A percentile compares a stretch with the other conserved stretches of the same genome.
Conservation (phyloP, 2,113 vertebrate species). For the Sciurus niger region DNA sequence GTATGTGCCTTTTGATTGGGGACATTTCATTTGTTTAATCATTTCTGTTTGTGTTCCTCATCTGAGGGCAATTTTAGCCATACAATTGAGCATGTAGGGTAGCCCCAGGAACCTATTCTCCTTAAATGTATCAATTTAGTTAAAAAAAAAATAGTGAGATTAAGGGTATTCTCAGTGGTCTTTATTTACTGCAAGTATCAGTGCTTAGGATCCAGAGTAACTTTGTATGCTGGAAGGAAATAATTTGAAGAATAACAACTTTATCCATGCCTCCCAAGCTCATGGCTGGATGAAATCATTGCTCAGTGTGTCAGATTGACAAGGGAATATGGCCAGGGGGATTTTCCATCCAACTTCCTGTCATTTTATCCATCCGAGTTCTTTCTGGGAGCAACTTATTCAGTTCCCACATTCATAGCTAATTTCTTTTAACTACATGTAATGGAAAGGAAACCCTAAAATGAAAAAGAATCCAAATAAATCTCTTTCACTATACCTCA, state of each 20-base stretch:
- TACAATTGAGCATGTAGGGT: neutral
- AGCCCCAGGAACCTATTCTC: neutral
- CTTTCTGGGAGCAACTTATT: neutral
- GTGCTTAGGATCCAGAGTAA: neutral
- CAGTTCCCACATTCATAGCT: neutral
- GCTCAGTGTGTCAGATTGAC: neutral
- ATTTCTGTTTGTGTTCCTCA: neutral
- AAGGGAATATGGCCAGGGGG: neutral
- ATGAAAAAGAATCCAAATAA: neutral
- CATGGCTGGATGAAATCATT: neutral
- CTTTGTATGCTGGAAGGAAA: neutral
- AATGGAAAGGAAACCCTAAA: conserved; percentile 16
- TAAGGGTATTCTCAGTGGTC: neutral
- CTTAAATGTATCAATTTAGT: neutral
- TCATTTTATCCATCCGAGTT: neutral
- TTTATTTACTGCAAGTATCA: neutral
- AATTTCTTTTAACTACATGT: neutral
- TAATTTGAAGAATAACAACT: conserved; percentile 3
- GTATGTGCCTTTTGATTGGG: neutral
- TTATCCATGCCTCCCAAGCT: neutral
- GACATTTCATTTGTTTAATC: neutral
- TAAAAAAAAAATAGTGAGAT: neutral
- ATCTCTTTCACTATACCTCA: neutral
- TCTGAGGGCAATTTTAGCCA: neutral
- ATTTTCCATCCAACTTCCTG: neutral